Conservation (phyloP, 2,888 invertebrate genomes). For the Endotricha flammealis region DNA sequence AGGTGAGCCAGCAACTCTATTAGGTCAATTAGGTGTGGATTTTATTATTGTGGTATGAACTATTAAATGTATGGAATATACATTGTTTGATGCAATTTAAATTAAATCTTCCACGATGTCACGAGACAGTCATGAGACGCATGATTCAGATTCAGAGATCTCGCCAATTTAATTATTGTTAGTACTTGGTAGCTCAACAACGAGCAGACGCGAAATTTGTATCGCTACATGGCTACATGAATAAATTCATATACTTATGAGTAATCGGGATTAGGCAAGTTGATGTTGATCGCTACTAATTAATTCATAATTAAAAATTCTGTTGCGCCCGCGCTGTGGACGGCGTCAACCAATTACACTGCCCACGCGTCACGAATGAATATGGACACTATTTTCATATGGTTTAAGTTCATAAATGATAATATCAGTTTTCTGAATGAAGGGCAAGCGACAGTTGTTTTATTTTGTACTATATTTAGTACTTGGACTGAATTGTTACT, state of each 20-base stretch:
- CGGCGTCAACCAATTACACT: constrained; percentile 66
- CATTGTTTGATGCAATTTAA: too few species aligned
- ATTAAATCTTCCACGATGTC: too few species aligned
- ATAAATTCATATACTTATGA: constrained; percentile 36
- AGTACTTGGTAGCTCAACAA: neutral
- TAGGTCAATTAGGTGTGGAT: too few species aligned
- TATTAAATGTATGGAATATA: too few species aligned
- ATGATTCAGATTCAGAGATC: constrained; percentile 7
- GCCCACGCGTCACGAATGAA: constrained; percentile 41
- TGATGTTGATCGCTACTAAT: constrained; percentile 72
- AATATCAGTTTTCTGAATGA: constrained; percentile 55
- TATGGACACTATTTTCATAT: constrained; percentile 45
- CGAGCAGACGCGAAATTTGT: constrained; percentile 8
- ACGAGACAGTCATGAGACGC: constrained; percentile 5
- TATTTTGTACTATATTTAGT: constrained; percentile 78
- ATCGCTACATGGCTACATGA: constrained; percentile 25
- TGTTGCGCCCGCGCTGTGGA: constrained; percentile 68
- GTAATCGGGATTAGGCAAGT: constrained; percentile 61
- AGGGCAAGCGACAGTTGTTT: constrained; percentile 77
- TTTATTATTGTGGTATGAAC: too few species aligned
- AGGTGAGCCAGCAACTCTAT: too few species aligned
- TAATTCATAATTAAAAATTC: constrained; percentile 79
- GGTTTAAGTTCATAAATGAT: constrained; percentile 46
- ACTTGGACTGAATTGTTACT: constrained; percentile 72
- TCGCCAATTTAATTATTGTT: neutral